These are phyloP conservation scores for Physocephala rufipes DNA, from an alignment of 2,888 invertebrate genomes.

Conservation along the genomic window DNA sequence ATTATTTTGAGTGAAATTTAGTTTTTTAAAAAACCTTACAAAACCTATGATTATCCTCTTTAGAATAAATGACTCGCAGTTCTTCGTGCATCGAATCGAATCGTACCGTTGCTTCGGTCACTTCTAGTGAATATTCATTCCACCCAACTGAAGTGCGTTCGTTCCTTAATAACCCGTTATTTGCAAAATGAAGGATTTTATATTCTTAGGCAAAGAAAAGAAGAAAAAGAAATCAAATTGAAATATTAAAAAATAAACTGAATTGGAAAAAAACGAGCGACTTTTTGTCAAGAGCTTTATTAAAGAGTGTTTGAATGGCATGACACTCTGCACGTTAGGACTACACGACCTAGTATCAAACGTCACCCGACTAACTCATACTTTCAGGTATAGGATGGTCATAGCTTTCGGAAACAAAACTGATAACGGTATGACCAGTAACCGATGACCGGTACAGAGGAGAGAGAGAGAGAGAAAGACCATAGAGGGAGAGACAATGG, in stretches of 20 bases:
- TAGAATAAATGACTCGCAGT: too few species aligned
- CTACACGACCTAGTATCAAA: background rate
- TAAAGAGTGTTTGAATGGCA: background rate
- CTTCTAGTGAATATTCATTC: too few species aligned
- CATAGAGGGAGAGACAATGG: background rate
- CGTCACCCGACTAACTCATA: too few species aligned
- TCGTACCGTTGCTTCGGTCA: too few species aligned
- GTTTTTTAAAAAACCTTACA: too few species aligned
- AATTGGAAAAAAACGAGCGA: background rate
- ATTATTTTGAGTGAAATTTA: too few species aligned
- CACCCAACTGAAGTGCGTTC: background rate
- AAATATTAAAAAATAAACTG: conserved; percentile 5
- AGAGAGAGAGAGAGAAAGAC: background rate
- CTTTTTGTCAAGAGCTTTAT: background rate
- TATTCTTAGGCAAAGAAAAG: conserved; percentile 12
- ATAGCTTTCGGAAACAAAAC: too few species aligned
- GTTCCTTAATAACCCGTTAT: conserved; percentile 27
- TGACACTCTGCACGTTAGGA: background rate
- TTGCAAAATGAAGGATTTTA: background rate
- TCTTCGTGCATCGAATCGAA: too few species aligned
- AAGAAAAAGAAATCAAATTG: conserved; percentile 16
- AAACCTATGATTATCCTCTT: too few species aligned
- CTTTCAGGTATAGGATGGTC: too few species aligned
- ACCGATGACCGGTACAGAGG: background rate
- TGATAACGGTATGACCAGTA: too few species aligned